phyloP scores from a whole-genome alignment of 2,888 invertebrate genomes.

The Caenorhabditis panamensis region DNA sequence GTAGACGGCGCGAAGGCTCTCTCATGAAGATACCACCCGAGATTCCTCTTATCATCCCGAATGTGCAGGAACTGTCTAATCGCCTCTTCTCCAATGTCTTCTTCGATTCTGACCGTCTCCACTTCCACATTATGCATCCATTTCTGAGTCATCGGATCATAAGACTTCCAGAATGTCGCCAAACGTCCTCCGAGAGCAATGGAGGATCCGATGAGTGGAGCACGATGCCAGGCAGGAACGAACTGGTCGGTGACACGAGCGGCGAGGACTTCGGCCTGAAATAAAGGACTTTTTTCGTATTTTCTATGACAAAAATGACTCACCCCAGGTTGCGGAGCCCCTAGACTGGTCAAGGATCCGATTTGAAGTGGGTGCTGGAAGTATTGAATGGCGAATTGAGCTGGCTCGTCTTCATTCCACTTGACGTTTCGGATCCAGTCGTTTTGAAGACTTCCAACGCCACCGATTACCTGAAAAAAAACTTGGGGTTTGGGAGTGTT shows the following conservation, averaged over 20 bases:
- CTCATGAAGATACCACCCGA: slow-evolving; percentile 52
- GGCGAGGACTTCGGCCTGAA: slow-evolving; percentile 44
- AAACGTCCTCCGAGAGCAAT: slow-evolving; percentile 37
- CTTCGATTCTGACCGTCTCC: slow-evolving; percentile 28
- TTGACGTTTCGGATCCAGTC: slow-evolving; percentile 60
- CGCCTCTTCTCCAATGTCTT: slow-evolving; percentile 22
- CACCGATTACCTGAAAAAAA: too few relatives aligned
- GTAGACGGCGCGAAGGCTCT: slow-evolving; percentile 12
- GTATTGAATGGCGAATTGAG: slow-evolving; percentile 63
- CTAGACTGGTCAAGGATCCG: slow-evolving; percentile 49
- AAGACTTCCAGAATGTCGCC: slow-evolving; percentile 49
- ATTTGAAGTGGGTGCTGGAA: slow-evolving; percentile 62
- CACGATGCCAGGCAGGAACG: slow-evolving; percentile 52
- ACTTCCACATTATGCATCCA: slow-evolving; percentile 50
- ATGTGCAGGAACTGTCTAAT: slow-evolving; percentile 35
- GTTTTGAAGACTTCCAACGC: slow-evolving; percentile 58
- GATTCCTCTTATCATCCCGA: slow-evolving; percentile 32
- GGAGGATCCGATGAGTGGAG: slow-evolving; percentile 46
- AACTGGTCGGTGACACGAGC: slow-evolving; percentile 34
- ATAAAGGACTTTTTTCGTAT: not conserved
- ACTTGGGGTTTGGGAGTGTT: too few relatives aligned
- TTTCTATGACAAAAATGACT: too few relatives aligned
- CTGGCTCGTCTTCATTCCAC: slow-evolving; percentile 59
- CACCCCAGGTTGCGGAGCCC: slow-evolving; percentile 37
- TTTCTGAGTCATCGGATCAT: slow-evolving; percentile 37